Conservation (phyloP, 2,797 vertebrate genomes). For the Propithecus deckenii region DNA sequence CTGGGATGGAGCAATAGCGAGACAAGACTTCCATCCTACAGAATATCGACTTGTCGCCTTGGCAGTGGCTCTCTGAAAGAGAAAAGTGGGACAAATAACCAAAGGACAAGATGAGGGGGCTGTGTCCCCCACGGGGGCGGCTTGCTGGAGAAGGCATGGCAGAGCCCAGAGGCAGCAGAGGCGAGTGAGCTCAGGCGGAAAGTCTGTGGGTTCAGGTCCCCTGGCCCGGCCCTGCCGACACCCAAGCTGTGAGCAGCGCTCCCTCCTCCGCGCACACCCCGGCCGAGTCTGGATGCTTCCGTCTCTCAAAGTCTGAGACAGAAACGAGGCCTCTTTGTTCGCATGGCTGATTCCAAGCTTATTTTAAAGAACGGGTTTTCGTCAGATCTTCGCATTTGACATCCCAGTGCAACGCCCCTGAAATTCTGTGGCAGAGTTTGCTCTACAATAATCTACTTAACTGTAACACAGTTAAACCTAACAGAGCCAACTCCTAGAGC, state of each 20-base stretch:
- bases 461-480: neutral
- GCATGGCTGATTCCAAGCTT: neutral
- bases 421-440: neutral
- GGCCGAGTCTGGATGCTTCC: neutral
- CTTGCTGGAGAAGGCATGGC: conserved; percentile 21
- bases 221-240: neutral
- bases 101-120: conserved; percentile 61
- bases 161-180: conserved; percentile 52
- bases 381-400: neutral
- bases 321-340: neutral
- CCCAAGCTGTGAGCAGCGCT: neutral
- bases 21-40: conserved; percentile 94
- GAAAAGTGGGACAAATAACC: conserved; percentile 85
- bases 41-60: conserved; percentile 95
- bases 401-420: neutral
- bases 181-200: neutral
- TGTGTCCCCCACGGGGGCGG: neutral
- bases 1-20: conserved; percentile 93
- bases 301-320: neutral
- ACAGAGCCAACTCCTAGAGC: neutral
- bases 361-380: neutral
- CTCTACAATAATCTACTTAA: neutral
- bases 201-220: neutral
- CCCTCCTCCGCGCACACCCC: conserved; percentile 1
- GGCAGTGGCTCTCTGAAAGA: conserved; percentile 94